Evolutionary conservation across 1,140 invertebrate species (phyloP).

Genomic region (Periplaneta americana): DNA sequence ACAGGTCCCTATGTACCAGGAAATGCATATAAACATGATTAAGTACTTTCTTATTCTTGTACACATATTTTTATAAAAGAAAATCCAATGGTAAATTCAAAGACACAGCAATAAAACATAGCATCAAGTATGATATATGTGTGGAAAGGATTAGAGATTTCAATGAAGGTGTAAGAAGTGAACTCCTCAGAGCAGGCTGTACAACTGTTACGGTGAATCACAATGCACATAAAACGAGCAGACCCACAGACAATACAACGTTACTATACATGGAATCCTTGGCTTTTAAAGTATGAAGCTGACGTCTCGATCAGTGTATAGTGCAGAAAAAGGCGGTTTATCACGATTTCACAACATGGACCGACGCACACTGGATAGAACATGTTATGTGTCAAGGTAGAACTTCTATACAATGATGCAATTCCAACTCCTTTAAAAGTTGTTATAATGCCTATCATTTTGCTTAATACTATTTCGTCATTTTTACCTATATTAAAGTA

Average conservation of each 20-base stretch:
- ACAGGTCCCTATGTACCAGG: neutral
- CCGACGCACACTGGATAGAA: neutral
- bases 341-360: neutral
- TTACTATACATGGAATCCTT: neutral
- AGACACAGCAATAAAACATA: neutral
- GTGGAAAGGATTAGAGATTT: neutral
- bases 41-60: neutral
- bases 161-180: neutral
- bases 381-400: no score
- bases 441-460: no score
- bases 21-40: neutral
- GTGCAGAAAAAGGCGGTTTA: neutral
- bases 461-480: no score
- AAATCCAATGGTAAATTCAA: neutral
- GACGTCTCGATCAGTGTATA: neutral
- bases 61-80: neutral
- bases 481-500: no score
- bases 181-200: neutral
- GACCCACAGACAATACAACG: neutral
- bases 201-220: no score
- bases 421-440: no score
- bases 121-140: neutral
- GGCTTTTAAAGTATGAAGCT: neutral
- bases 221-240: no score
- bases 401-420: no score